These are phyloP conservation scores for Pelobates cultripes DNA, from an alignment of 2,797 vertebrate genomes.

Conservation along the genomic window DNA sequence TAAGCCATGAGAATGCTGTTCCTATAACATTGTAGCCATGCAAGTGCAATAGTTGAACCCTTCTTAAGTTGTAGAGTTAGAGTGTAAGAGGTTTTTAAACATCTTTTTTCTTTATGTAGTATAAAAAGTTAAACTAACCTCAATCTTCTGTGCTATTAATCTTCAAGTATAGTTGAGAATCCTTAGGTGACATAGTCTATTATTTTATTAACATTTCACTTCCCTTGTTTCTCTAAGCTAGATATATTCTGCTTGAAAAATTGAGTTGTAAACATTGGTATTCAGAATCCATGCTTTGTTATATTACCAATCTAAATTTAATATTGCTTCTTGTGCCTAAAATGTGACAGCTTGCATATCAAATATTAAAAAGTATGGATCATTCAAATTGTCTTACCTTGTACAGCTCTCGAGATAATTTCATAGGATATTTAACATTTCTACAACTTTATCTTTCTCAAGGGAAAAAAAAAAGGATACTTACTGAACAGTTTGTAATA, in stretches of 20 bases:
- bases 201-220: slow-evolving; percentile 5
- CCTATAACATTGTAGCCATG: no score
- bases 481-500: neutral
- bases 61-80: no score
- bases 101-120: no score
- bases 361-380: slow-evolving; percentile 24
- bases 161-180: neutral
- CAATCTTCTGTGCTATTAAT: no score
- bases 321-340: slow-evolving; percentile 19
- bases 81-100: no score
- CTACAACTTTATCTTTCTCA: neutral
- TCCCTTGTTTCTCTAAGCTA: neutral
- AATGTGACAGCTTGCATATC: slow-evolving; percentile 25
- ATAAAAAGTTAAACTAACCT: no score
- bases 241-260: slow-evolving; percentile 4
- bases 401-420: neutral
- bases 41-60: no score
- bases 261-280: slow-evolving; percentile 28
- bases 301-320: slow-evolving; percentile 29
- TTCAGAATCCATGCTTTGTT: slow-evolving; percentile 18
- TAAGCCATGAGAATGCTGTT: no score
- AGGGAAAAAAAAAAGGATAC: neutral
- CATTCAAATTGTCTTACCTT: slow-evolving; percentile 16
- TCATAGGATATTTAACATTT: slow-evolving; percentile 24
- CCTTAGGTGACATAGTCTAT: slow-evolving; percentile 5